Percentiles rank a stretch among this genome's conserved stretches.
phyloP scores from a whole-genome alignment of 2,113 vertebrate genomes.

The Triplophysa rosa region DNA sequence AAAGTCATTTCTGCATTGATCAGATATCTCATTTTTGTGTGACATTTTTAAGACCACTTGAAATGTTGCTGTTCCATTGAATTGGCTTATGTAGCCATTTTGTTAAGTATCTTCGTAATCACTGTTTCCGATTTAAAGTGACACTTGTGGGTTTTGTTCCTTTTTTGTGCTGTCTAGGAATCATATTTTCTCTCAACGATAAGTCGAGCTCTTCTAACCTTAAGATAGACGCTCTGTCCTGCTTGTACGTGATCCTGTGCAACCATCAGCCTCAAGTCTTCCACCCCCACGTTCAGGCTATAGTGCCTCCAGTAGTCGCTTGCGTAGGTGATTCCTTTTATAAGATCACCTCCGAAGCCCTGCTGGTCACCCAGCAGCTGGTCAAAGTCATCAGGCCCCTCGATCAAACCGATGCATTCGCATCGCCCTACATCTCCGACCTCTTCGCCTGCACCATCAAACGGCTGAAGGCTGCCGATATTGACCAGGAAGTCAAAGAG shows the following conservation, averaged over 20 bases:
- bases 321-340: slow-evolving; percentile 98
- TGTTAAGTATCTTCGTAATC: not conserved
- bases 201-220: slow-evolving; percentile 98
- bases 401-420: slow-evolving; percentile 88
- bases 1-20: slow-evolving; percentile 10
- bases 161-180: slow-evolving; percentile 74
- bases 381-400: slow-evolving; percentile 97
- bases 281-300: slow-evolving; percentile 93
- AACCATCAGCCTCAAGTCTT: slow-evolving; percentile 95
- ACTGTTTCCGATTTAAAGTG: not conserved
- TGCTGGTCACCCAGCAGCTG: slow-evolving; percentile 96
- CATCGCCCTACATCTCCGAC: slow-evolving; percentile 92
- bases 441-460: slow-evolving; percentile 94
- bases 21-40: not conserved
- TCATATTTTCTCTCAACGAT: slow-evolving; percentile 98
- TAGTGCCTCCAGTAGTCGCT: slow-evolving; percentile 94
- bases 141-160: not conserved
- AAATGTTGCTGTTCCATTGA: not conserved
- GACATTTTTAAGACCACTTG: not conserved
- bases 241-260: slow-evolving; percentile 95
- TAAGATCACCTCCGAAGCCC: slow-evolving; percentile 98
- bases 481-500: slow-evolving; percentile 98
- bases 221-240: slow-evolving; percentile 96
- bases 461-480: slow-evolving; percentile 95
- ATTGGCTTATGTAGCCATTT: not conserved